Percentiles rank a stretch among this genome's conserved stretches.
Evolutionary conservation across 2,113 vertebrate species (phyloP).

Genomic region (Poicephalus gulielmi): DNA sequence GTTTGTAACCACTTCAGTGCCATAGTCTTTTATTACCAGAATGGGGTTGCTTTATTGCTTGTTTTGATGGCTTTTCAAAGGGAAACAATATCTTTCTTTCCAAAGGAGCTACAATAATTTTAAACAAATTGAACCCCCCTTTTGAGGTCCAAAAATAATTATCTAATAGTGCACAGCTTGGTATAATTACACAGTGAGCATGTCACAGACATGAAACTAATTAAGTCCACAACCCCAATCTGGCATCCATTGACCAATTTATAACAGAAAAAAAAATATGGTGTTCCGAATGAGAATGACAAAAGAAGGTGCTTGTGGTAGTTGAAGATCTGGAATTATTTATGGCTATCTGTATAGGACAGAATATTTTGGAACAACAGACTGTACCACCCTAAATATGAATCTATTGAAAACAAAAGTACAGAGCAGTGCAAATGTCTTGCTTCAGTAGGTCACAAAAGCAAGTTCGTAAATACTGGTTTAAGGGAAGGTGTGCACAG

Average conservation of each 20-base stretch:
- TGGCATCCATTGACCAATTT: neutral
- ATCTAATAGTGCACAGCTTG: slow-evolving; percentile 12
- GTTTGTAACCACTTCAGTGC: slow-evolving; percentile 84
- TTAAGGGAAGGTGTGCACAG: neutral
- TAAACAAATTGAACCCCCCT: slow-evolving; percentile 21
- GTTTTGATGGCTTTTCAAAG: neutral
- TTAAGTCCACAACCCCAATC: slow-evolving; percentile 4
- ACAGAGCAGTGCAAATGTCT: neutral
- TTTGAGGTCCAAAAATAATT: slow-evolving; percentile 48
- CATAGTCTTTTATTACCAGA: slow-evolving; percentile 28
- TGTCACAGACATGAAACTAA: slow-evolving; percentile 37
- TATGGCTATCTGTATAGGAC: neutral
- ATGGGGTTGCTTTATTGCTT: neutral
- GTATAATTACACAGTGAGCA: neutral
- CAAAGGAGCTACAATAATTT: neutral
- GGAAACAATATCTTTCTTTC: neutral
- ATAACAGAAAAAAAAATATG: neutral
- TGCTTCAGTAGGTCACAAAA: slow-evolving; percentile 20
- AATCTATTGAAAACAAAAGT: slow-evolving; percentile 27
- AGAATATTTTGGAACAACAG: neutral
- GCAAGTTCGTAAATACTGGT: neutral
- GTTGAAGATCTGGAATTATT: slow-evolving; percentile 27
- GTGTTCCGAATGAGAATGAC: neutral
- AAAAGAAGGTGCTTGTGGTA: neutral
- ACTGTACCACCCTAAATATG: neutral